These are phyloP conservation scores for Chaetogeoica ovagalla DNA, from an alignment of 2,888 invertebrate genomes.

Conservation along the genomic window DNA sequence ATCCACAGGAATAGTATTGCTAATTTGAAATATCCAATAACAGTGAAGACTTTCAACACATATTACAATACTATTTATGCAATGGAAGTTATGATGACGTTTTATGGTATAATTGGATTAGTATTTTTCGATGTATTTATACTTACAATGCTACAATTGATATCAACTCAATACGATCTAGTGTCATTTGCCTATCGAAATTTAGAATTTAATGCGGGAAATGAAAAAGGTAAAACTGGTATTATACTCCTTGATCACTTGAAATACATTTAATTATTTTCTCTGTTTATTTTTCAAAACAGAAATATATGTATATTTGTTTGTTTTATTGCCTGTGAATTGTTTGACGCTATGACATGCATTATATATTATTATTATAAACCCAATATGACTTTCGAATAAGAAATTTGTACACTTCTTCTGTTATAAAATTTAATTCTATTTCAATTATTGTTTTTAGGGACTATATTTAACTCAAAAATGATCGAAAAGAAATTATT, in stretches of 20 bases:
- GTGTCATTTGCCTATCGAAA: conserved; percentile 2
- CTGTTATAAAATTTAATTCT: no score
- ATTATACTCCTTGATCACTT: not conserved
- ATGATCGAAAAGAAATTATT: no score
- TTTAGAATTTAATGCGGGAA: not conserved
- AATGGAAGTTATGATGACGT: not conserved
- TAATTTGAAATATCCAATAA: conserved; percentile 2
- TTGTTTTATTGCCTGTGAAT: no score
- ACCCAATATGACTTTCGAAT: no score
- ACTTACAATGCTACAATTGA: not conserved
- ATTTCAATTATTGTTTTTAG: no score
- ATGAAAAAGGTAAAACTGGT: not conserved
- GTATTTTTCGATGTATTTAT: not conserved
- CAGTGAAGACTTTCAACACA: not conserved
- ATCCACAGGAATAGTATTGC: not conserved
- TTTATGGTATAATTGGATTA: not conserved
- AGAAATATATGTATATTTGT: not conserved
- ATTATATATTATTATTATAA: no score
- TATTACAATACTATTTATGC: not conserved
- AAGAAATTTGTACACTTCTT: no score
- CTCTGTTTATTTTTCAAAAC: not conserved
- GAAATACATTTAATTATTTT: not conserved
- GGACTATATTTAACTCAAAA: no score
- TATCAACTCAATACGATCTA: not conserved
- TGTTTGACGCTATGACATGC: no score